These are phyloP conservation scores for Echiichthys vipera DNA, from an alignment of 2,797 vertebrate genomes.

Conservation along the genomic window DNA sequence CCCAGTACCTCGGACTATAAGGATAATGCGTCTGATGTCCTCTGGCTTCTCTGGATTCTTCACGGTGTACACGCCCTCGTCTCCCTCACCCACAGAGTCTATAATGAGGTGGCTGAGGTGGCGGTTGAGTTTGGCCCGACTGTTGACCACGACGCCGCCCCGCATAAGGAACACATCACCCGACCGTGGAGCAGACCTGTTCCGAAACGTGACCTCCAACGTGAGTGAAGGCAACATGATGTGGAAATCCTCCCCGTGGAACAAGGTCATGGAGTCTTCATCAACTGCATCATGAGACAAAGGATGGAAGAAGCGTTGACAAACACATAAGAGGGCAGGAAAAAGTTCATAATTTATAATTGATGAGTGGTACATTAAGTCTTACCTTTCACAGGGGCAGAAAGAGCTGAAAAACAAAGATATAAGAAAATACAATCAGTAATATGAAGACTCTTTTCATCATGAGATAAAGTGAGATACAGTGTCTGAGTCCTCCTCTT, in stretches of 20 bases:
- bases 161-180: constrained; percentile 69
- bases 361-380: not conserved
- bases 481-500: not conserved
- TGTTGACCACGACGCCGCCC: constrained; percentile 26
- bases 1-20: constrained; percentile 83
- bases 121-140: constrained; percentile 67
- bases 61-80: constrained; percentile 83
- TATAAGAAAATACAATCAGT: constrained; percentile 4
- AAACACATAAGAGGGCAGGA: constrained; percentile 5
- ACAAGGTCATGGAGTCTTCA: constrained; percentile 56
- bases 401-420: constrained; percentile 65
- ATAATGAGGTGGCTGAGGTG: constrained; percentile 76
- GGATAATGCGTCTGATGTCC: constrained; percentile 53
- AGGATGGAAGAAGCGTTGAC: not conserved
- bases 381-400: constrained; percentile 77
- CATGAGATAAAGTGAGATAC: not conserved
- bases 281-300: constrained; percentile 36
- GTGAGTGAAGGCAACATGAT: constrained; percentile 64
- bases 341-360: constrained; percentile 6
- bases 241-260: constrained; percentile 81
- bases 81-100: constrained; percentile 74
- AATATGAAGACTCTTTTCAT: not conserved
- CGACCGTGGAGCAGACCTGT: constrained; percentile 22
- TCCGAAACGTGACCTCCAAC: constrained; percentile 71
- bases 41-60: constrained; percentile 59